phyloP scores from a whole-genome alignment of 2,113 vertebrate species.

The Zosterops lateralis region DNA sequence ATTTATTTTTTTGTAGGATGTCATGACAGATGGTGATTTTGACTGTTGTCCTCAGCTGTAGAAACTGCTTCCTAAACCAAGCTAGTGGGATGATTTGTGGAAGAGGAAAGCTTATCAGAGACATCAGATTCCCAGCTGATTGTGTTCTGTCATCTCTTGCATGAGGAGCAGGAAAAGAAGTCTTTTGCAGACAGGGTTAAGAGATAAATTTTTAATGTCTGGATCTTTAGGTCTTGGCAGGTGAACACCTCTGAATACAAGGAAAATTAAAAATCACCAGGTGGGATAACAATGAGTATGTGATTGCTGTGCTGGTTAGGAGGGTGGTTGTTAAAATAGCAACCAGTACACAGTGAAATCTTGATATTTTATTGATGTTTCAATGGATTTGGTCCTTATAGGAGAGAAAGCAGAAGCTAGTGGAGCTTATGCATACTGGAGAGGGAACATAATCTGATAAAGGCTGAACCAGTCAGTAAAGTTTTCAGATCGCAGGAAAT shows the following conservation, averaged over 20 bases:
- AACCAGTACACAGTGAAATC: not conserved
- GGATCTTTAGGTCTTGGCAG: not conserved
- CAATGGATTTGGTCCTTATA: not conserved
- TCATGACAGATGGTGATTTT: constrained; percentile 11
- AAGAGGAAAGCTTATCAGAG: not conserved
- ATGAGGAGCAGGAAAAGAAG: not conserved
- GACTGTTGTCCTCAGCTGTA: not conserved
- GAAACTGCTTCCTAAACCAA: not conserved
- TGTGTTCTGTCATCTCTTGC: not conserved
- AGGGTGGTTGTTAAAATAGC: not conserved
- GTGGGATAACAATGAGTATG: not conserved
- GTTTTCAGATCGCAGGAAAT: not conserved
- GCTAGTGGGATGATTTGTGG: not conserved
- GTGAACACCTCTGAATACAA: not conserved
- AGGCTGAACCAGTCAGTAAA: not conserved
- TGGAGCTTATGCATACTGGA: not conserved
- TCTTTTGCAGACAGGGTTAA: not conserved
- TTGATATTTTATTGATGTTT: not conserved
- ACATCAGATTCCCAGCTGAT: not conserved
- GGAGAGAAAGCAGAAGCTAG: not conserved
- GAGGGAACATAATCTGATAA: not conserved
- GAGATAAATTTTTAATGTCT: not conserved
- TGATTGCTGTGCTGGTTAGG: not conserved
- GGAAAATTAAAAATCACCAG: not conserved
- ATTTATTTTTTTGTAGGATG: not conserved